These are phyloP conservation scores for Tyrophagus putrescentiae DNA, from an alignment of 1,140 invertebrate species.

Conservation along the genomic window DNA sequence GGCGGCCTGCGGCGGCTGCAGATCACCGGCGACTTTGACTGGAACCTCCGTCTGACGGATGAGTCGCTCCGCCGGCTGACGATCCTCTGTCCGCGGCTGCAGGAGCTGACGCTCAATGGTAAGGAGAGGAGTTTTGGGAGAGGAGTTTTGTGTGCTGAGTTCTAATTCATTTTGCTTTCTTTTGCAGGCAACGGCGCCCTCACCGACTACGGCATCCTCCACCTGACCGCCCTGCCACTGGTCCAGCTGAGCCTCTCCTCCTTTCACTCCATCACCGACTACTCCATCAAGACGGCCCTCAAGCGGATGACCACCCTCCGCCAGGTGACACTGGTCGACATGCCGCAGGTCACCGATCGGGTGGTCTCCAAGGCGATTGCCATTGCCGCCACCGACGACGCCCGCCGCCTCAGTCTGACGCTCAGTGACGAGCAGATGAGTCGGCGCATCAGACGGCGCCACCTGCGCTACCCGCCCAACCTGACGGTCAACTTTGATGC, in stretches of 20 bases:
- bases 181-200: slow-evolving; percentile 16
- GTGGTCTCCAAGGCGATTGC: slow-evolving; percentile 9
- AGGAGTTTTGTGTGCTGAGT: not conserved
- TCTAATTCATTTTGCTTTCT: not conserved
- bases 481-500: not conserved
- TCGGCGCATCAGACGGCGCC: not conserved
- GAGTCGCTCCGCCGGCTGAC: not conserved
- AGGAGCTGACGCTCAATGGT: slow-evolving; percentile 13
- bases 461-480: not conserved
- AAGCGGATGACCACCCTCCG: not conserved
- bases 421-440: slow-evolving; percentile 2
- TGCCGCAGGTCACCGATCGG: slow-evolving; percentile 12
- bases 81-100: not conserved
- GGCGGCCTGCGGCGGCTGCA: not conserved
- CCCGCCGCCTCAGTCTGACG: not conserved
- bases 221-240: not conserved
- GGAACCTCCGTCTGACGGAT: slow-evolving; percentile 14
- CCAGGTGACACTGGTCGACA: slow-evolving; percentile 6
- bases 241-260: not conserved
- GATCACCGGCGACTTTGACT: slow-evolving; percentile 17
- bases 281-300: slow-evolving; percentile 1
- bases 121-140: not conserved
- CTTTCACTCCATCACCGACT: slow-evolving; percentile 10
- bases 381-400: not conserved
- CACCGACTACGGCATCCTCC: not conserved